phyloP scores from a whole-genome alignment of 2,888 invertebrate species.

The Melanophora roralis region DNA sequence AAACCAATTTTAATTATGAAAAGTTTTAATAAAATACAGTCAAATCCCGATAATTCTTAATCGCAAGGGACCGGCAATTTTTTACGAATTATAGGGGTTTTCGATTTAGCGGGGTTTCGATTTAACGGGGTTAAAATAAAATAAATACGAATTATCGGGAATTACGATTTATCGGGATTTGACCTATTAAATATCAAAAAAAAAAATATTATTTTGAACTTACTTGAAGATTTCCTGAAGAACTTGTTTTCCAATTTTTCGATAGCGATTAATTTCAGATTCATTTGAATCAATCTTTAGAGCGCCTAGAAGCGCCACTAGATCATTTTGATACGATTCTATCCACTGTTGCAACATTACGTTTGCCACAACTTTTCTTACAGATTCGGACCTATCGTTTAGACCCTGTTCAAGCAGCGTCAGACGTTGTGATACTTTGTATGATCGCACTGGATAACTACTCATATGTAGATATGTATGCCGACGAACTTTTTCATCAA shows the following conservation, averaged over 20 bases:
- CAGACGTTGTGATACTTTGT: constrained; percentile 82
- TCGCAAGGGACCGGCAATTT: no score
- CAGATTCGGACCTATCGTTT: constrained; percentile 80
- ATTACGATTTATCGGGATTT: no score
- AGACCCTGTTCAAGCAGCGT: constrained; percentile 81
- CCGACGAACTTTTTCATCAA: constrained; percentile 85
- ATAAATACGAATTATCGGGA: no score
- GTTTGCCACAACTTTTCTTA: constrained; percentile 77
- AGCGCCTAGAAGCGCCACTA: constrained; percentile 84
- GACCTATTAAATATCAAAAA: no score
- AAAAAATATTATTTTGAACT: no score
- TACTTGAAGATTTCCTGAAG: constrained; percentile 80
- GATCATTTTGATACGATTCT: constrained; percentile 83
- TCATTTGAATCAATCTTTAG: constrained; percentile 85
- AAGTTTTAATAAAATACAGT: no score
- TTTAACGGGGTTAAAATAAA: no score
- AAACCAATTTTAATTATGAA: no score
- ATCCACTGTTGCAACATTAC: constrained; percentile 86
- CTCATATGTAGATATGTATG: constrained; percentile 78
- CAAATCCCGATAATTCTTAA: no score
- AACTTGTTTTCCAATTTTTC: constrained; percentile 79
- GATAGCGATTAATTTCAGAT: constrained; percentile 81
- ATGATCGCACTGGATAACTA: constrained; percentile 76
- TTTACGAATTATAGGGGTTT: no score
- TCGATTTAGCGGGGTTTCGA: no score